A percentile compares a stretch with the other conserved stretches of the same genome.
Conservation (phyloP, 2,888 invertebrate genomes). For the Hymenopus coronatus region DNA sequence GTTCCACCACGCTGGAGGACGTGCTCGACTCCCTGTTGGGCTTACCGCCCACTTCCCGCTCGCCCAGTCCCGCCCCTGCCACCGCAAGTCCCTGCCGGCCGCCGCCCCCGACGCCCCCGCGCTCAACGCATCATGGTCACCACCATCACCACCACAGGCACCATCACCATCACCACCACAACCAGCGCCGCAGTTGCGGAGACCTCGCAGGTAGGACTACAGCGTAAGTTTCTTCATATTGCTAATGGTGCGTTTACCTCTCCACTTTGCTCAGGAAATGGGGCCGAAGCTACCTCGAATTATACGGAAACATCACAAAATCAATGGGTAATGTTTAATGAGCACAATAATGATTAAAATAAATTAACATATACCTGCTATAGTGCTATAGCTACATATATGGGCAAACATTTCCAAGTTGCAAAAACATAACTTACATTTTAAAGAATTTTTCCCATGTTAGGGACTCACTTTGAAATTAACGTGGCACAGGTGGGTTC, state of each 20-base stretch:
- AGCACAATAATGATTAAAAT: no score
- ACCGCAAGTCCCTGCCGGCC: conserved; percentile 37
- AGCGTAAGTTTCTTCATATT: conserved; percentile 66
- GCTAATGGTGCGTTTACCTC: not conserved
- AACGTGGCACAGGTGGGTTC: no score
- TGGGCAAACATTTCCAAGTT: no score
- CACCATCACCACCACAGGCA: conserved; percentile 47
- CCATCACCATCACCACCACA: conserved; percentile 45
- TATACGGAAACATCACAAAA: no score
- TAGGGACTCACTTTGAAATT: no score
- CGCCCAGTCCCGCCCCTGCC: conserved; percentile 63
- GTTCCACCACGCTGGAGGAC: conserved; percentile 88
- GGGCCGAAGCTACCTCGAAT: no score
- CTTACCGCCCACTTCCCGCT: conserved; percentile 72
- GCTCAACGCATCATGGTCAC: conserved; percentile 42
- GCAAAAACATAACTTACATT: no score
- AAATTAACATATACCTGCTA: no score
- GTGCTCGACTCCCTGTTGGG: conserved; percentile 90
- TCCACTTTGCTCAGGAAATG: no score
- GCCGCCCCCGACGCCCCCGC: conserved; percentile 42
- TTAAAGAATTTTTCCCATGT: no score
- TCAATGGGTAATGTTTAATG: no score
- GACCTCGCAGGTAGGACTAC: conserved; percentile 67
- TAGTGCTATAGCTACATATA: no score
- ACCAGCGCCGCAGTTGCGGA: conserved; percentile 47